A percentile compares a stretch with the other conserved stretches of the same genome.
These are phyloP conservation scores for Babylonia areolata DNA, from an alignment of 1,140 invertebrate species.

Conservation along the genomic window DNA sequence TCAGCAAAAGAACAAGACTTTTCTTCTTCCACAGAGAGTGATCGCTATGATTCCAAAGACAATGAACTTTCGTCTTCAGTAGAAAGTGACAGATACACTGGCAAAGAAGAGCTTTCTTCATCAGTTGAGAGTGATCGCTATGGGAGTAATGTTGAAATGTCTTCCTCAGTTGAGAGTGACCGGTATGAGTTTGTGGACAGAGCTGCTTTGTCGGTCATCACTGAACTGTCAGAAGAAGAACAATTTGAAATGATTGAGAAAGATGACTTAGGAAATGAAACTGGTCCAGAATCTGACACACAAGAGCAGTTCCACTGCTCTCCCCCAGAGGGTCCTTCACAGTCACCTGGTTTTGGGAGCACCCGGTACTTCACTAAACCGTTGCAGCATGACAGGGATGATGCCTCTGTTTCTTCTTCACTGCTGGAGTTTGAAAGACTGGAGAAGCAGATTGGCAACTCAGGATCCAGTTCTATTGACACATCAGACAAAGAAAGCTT, in stretches of 20 bases:
- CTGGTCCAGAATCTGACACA: slow-evolving; percentile 45
- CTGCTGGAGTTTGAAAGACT: slow-evolving; percentile 77
- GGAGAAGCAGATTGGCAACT: slow-evolving; percentile 73
- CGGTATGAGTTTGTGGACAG: slow-evolving; percentile 71
- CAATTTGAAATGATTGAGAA: slow-evolving; percentile 71
- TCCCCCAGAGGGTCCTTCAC: slow-evolving; percentile 22
- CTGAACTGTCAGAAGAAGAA: slow-evolving; percentile 71
- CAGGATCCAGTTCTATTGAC: slow-evolving; percentile 67
- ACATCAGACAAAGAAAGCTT: slow-evolving; percentile 60
- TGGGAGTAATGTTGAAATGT: slow-evolving; percentile 39
- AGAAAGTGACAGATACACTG: slow-evolving; percentile 59
- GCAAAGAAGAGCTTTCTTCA: slow-evolving; percentile 48
- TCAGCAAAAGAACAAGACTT: slow-evolving; percentile 42
- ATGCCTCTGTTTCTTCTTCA: slow-evolving; percentile 76
- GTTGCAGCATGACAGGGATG: slow-evolving; percentile 76
- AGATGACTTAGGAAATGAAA: slow-evolving; percentile 67
- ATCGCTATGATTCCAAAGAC: slow-evolving; percentile 49
- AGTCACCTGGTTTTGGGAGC: slow-evolving; percentile 58
- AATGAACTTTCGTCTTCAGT: slow-evolving; percentile 46
- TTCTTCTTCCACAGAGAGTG: slow-evolving; percentile 58
- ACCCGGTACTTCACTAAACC: slow-evolving; percentile 46
- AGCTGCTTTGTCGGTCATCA: slow-evolving; percentile 69
- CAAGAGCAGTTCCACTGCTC: slow-evolving; percentile 34
- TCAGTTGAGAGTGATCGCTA: slow-evolving; percentile 40
- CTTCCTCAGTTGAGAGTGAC: slow-evolving; percentile 66